phyloP scores from a whole-genome alignment of 2,888 invertebrate species.

The Diarsia rubi region DNA sequence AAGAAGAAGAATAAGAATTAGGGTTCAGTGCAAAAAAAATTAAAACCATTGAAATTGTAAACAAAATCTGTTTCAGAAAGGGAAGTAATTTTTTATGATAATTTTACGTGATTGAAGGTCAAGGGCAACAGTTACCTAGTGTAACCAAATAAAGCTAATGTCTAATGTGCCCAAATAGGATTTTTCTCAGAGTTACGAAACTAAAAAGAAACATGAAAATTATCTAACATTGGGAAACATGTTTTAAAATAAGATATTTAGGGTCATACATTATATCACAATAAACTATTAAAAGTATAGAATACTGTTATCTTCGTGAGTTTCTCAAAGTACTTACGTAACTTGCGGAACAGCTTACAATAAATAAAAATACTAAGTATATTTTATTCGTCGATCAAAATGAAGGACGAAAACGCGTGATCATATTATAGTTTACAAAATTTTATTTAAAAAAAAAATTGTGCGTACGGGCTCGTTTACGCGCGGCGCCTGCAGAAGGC shows the following conservation, averaged over 20 bases:
- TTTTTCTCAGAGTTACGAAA: background rate
- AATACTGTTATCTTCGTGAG: slow-evolving; percentile 21
- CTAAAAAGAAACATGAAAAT: background rate
- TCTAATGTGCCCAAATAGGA: background rate
- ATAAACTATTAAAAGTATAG: slow-evolving; percentile 44
- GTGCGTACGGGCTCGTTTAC: no score
- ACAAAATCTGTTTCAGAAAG: no score
- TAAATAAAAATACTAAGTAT: slow-evolving; percentile 11
- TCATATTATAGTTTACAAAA: slow-evolving; percentile 6
- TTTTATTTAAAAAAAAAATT: no score
- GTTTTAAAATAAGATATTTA: slow-evolving; percentile 21
- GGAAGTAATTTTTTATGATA: no score
- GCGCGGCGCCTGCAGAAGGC: no score
- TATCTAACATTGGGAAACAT: slow-evolving; percentile 9
- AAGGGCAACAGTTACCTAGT: no score
- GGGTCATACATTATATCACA: slow-evolving; percentile 31
- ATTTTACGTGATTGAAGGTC: no score
- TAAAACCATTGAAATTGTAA: no score
- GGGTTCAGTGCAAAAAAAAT: no score
- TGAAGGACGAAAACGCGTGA: slow-evolving; percentile 40
- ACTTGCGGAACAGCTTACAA: slow-evolving; percentile 49
- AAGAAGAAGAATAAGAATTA: no score
- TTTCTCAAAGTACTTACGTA: slow-evolving; percentile 40
- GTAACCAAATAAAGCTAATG: background rate
- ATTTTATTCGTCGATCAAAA: slow-evolving; percentile 29